Evolutionary conservation across 2,797 vertebrate species (phyloP).

Genomic region (Vespertilio murinus): DNA sequence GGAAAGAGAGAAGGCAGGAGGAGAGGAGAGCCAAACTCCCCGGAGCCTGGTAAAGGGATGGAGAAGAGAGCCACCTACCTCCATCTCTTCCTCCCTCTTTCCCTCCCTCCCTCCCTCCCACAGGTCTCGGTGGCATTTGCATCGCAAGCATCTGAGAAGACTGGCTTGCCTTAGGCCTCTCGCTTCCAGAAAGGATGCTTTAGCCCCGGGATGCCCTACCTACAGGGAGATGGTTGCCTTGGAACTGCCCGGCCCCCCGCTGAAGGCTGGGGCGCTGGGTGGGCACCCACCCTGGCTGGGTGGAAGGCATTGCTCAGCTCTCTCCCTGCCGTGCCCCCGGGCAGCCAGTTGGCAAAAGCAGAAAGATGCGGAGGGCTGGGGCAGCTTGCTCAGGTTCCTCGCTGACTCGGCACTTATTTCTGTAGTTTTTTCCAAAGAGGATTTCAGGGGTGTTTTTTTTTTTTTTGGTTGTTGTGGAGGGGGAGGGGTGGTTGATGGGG

Average conservation of each 20-base stretch:
- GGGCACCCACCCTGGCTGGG: background rate
- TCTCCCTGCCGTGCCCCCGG: background rate
- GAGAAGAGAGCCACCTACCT: background rate
- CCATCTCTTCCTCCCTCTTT: too few relatives aligned
- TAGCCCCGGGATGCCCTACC: slow-evolving; percentile 41
- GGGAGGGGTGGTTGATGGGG: background rate
- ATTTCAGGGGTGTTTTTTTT: too few relatives aligned
- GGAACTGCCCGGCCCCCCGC: slow-evolving; percentile 27
- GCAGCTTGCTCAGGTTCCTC: slow-evolving; percentile 13
- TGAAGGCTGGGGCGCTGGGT: background rate
- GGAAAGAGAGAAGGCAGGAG: slow-evolving; percentile 7
- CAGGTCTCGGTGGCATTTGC: background rate
- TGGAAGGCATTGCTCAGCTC: background rate
- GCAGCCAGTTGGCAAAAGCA: slow-evolving; percentile 28
- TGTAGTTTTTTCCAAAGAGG: slow-evolving; percentile 73
- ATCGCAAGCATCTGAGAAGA: background rate
- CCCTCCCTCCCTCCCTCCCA: background rate
- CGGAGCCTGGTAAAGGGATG: slow-evolving; percentile 70
- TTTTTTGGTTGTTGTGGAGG: slow-evolving; percentile 17
- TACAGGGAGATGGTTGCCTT: slow-evolving; percentile 46
- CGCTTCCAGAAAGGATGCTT: slow-evolving; percentile 58
- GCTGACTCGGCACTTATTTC: slow-evolving; percentile 77
- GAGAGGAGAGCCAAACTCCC: slow-evolving; percentile 40
- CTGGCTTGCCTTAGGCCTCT: slow-evolving; percentile 18
- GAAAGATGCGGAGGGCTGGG: background rate